Evolutionary conservation across 2,888 invertebrate species (phyloP), one percentile per base, ranked within the genome.

Genomic region (Mamestra brassicae): DNA sequence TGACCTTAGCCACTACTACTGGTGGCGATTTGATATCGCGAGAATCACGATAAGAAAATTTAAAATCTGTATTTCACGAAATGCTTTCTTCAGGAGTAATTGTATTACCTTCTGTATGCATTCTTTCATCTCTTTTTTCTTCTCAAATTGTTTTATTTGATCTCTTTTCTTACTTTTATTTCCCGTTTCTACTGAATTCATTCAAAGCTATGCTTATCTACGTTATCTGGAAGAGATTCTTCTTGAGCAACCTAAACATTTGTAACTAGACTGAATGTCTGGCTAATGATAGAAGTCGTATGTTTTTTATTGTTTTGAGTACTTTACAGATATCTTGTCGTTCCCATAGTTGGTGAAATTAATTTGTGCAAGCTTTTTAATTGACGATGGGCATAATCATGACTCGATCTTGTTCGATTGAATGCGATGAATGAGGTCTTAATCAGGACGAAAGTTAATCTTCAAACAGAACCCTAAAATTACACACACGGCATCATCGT

Each of bases 1-100:
- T 89, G 89, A 89, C 86, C 89, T 85, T 84, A 80, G 71, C 68
- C 73, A 80, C 87, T 87, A 88, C 86, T 67, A 84, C 42, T 26
- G 67, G 71, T 78, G 3, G 38, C 8, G 47, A 45, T 50, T 50
- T 64, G 8, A 38, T 15, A 60, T 36, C 4, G 10, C 54, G 26
- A 71, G 13, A 36, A 66, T 66, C 15, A 54, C 17, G 36, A 60
- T 55, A n/a, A 45, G 47, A 36, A 1, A 15, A 50, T 38, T 69
- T 26, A 6, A 50, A n/a, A 38, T 17, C 6, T 38, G 0, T 47
- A 0, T 0, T 45, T 36, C 45, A 7, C 57, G 47, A 50, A 47
- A 34, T 42, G 7, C 13, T 45, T 11, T 26, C 13, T 38, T 7
- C 15, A 45, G 34, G 15, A 38, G n/a, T 6, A 7, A 8, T 15